Base-by-base conservation (phyloP, 2,888 invertebrate species). In the Caenorhabditis sp. region DNA sequence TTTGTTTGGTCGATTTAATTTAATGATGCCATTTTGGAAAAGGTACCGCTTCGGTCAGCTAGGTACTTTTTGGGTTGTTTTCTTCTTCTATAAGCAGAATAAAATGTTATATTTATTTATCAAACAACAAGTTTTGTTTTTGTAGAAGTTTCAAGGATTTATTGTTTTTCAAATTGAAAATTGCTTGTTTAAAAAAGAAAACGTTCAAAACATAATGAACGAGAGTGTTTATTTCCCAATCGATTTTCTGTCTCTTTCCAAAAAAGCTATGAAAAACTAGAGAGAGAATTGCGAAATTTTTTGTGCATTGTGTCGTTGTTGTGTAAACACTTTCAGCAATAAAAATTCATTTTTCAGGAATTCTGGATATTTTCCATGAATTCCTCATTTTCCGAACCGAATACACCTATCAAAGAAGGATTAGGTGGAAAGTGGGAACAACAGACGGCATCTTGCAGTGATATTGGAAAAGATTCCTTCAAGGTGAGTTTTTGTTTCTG, bases 361-460 rank as follows among this genome's bases (percentile, higher is more conserved):
- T 53, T 23, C 23, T 53, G 10, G 25, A 23, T 58, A 36, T 20
- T 36, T 58, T 26, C 7, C 20, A 23, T 26, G 21, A 36, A n/a
- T 14, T 62, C 76, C 17, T 77, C 79, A 10, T 70, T 77, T 49
- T 77, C 77, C 50, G 72, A 75, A 61, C 79, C 77, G 14, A 72
- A 69, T 26, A 70, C 79, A 36, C 79, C 79, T 31, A 50, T 70
- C 49, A 73, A 72, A 71, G 64, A 75, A 43, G 61, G 50, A 56
- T 62, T 64, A 43, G 62, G 58, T 21, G 71, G 67, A 12, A 77
- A 77, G 49, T 75, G 77, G 77, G 57, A 31, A 31, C 31, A 31
- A 31, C 31, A 63, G n/a, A 74, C 72, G 5, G 70, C 77, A 1
- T 79, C 79, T 0, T 79, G 77, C 36, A 71, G 71, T 26, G 79